These are phyloP conservation scores for Sebastes flavidus DNA, from an alignment of 2,797 vertebrate genomes.

Conservation along the genomic window DNA sequence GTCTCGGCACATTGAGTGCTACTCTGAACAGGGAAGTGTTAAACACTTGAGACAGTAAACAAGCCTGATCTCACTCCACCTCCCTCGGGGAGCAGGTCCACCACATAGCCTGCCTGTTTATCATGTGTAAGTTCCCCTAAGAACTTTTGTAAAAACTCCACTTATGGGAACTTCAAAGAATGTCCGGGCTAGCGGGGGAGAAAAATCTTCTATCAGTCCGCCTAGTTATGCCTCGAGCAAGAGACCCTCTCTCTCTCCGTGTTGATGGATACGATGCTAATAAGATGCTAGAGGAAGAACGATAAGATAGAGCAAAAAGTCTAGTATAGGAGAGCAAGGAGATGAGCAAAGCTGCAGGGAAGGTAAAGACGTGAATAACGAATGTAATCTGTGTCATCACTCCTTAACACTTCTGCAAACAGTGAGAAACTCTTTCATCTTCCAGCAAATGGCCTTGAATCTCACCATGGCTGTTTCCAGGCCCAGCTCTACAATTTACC, in stretches of 20 bases:
- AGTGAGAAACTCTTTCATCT: constrained; percentile 37
- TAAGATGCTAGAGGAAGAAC: constrained; percentile 43
- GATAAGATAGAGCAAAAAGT: neutral
- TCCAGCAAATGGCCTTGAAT: constrained; percentile 9
- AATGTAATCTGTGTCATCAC: constrained; percentile 44
- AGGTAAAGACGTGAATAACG: constrained; percentile 30
- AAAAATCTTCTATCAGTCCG: constrained; percentile 47
- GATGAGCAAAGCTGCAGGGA: constrained; percentile 43
- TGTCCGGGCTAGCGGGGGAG: constrained; percentile 26
- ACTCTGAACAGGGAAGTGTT: constrained; percentile 53
- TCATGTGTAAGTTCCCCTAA: constrained; percentile 41
- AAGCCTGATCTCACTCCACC: constrained; percentile 54
- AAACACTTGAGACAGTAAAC: constrained; percentile 69
- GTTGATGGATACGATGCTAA: constrained; percentile 62
- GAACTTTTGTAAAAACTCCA: constrained; percentile 54
- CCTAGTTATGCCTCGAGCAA: constrained; percentile 49
- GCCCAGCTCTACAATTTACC: neutral
- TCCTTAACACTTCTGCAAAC: constrained; percentile 35
- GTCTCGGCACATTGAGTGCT: neutral
- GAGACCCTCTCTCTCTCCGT: constrained; percentile 16
- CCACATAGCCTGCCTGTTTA: constrained; percentile 55
- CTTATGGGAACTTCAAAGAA: constrained; percentile 71
- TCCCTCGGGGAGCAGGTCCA: constrained; percentile 54
- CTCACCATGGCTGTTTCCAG: constrained; percentile 12
- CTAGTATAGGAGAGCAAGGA: constrained; percentile 8